Percentiles rank a stretch among this genome's conserved stretches.
phyloP scores from a whole-genome alignment of 2,797 vertebrate species.

The Myotis vivesi region DNA sequence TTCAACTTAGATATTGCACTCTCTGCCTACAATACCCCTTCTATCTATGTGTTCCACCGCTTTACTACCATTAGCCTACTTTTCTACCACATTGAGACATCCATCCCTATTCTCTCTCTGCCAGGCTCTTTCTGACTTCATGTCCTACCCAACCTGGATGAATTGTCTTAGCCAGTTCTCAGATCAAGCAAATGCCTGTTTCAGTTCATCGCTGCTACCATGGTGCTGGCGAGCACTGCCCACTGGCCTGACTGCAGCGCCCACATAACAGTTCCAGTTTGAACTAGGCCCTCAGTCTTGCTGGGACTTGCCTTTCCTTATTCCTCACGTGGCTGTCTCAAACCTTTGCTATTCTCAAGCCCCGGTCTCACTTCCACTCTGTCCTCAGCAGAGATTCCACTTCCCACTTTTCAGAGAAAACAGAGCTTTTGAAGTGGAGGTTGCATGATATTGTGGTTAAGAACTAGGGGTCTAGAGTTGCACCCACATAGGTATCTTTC shows the following conservation, averaged over 20 bases:
- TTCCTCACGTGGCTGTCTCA: not conserved
- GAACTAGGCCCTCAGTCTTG: not conserved
- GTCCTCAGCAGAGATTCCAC: not conserved
- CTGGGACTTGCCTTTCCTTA: not conserved
- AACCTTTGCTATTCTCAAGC: not conserved
- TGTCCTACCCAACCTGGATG: not conserved
- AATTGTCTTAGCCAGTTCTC: not conserved
- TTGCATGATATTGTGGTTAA: not conserved
- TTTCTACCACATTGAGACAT: not conserved
- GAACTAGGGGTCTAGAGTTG: not conserved
- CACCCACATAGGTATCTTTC: not conserved
- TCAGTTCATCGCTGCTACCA: not conserved
- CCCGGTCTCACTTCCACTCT: not conserved
- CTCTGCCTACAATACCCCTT: not conserved
- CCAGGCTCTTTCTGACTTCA: not conserved
- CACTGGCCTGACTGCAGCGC: too few relatives aligned
- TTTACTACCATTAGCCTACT: not conserved
- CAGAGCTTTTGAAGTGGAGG: not conserved
- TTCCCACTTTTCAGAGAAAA: not conserved
- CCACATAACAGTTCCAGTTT: not conserved
- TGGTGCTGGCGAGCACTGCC: fast-evolving
- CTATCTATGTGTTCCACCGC: fast-evolving
- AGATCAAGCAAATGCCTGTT: not conserved
- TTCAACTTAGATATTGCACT: not conserved
- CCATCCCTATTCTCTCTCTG: not conserved